A percentile compares a stretch with the other conserved stretches of the same genome.
phyloP scores from a whole-genome alignment of 1,140 invertebrate genomes.

The Heliconius hermathena region DNA sequence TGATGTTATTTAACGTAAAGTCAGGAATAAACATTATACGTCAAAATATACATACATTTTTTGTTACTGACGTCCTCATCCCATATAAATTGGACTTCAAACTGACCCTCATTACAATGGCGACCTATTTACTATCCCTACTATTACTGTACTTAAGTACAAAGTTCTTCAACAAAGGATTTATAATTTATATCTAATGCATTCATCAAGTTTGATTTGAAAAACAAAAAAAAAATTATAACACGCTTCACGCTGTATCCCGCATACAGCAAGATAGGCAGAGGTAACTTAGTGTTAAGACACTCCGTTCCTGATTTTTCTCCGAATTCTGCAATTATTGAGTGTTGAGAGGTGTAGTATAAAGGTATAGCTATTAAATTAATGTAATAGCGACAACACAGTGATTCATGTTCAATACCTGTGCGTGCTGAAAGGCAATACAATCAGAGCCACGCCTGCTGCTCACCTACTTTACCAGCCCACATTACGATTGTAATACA shows the following conservation, averaged over 20 bases:
- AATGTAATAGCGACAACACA: slow-evolving; percentile 33
- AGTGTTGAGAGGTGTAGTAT: no score
- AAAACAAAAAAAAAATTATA: no score
- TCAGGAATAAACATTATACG: no score
- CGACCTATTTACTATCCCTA: not conserved
- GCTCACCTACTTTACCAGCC: slow-evolving; percentile 9
- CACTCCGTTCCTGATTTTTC: no score
- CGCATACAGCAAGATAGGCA: no score
- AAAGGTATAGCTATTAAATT: slow-evolving; percentile 24
- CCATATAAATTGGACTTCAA: no score
- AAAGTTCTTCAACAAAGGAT: slow-evolving; percentile 3
- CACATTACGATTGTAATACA: not conserved
- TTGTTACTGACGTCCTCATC: no score
- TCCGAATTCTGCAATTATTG: no score
- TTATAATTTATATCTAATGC: not conserved
- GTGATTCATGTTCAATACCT: slow-evolving; percentile 35
- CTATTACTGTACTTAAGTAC: not conserved
- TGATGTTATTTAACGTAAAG: no score
- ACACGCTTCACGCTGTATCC: no score
- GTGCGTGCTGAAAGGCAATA: slow-evolving; percentile 37
- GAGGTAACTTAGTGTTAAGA: no score
- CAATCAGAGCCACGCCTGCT: slow-evolving; percentile 29
- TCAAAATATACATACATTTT: no score
- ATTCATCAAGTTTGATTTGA: slow-evolving; percentile 21
- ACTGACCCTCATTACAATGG: not conserved